A percentile compares a stretch with the other conserved stretches of the same genome.
Conservation (phyloP, 92 coral and sea anemone genomes). For the Epizoanthus stellaris region DNA sequence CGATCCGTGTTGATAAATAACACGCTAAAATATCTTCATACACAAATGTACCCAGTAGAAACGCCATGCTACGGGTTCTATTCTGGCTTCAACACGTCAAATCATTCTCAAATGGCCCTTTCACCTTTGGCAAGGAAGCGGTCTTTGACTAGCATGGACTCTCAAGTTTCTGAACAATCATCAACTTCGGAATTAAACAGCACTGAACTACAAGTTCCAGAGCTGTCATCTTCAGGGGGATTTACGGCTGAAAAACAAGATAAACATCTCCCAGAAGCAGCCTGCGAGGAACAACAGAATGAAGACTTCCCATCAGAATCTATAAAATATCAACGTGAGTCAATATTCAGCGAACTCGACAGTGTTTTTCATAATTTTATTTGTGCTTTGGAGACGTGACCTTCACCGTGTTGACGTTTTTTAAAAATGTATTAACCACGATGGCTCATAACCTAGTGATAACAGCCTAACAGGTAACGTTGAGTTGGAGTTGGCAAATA, state of each 20-base stretch:
- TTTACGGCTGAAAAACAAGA: constrained; percentile 32
- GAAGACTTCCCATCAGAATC: not conserved
- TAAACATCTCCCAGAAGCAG: constrained; percentile 22
- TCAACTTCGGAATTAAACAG: constrained; percentile 15
- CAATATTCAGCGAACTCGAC: constrained; percentile 87
- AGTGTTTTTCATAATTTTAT: constrained; percentile 92
- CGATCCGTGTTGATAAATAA: constrained; percentile 95
- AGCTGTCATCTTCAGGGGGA: constrained; percentile 31
- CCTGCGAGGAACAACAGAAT: constrained; percentile 4
- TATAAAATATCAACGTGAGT: constrained; percentile 50
- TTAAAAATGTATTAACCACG: not conserved
- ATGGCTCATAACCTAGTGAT: no score
- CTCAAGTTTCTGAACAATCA: constrained; percentile 25
- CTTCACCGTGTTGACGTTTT: not conserved
- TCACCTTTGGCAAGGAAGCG: constrained; percentile 44
- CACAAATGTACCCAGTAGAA: constrained; percentile 82
- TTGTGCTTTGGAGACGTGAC: constrained; percentile 92
- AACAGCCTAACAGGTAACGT: no score
- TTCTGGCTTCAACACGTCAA: constrained; percentile 16
- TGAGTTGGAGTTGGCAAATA: no score
- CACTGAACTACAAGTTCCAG: constrained; percentile 34
- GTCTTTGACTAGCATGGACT: constrained; percentile 21
- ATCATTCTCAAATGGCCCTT: constrained; percentile 5
- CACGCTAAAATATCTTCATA: constrained; percentile 89
- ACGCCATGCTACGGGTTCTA: constrained; percentile 68